Evolutionary conservation across 2,797 vertebrate genomes (phyloP).

Genomic region (Pseudomugil gertrudae): DNA sequence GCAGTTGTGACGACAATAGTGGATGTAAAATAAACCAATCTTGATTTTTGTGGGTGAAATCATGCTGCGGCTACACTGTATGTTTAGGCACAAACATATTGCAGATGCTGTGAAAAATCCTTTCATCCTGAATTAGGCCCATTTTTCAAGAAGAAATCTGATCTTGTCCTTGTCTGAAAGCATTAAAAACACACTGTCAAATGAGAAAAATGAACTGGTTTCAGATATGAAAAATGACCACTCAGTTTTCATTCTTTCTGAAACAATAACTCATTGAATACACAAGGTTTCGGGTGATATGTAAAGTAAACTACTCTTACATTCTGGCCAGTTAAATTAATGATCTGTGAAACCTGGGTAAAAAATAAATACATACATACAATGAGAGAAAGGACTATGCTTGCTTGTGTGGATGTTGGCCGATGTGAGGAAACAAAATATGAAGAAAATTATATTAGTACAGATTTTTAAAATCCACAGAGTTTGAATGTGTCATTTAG

Average conservation of each 20-base stretch:
- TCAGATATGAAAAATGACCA: constrained; percentile 26
- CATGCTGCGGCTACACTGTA: constrained; percentile 19
- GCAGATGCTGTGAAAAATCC: constrained; percentile 36
- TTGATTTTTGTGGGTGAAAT: constrained; percentile 39
- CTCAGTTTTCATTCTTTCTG: constrained; percentile 40
- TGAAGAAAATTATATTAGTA: constrained; percentile 6
- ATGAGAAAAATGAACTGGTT: constrained; percentile 59
- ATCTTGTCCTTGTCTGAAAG: constrained; percentile 55
- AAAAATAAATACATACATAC: constrained; percentile 42
- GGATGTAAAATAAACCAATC: constrained; percentile 48
- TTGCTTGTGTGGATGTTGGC: constrained; percentile 55
- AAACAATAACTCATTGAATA: constrained; percentile 62
- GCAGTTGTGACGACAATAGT: constrained; percentile 48
- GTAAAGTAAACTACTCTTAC: constrained; percentile 55
- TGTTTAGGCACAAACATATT: constrained; percentile 58
- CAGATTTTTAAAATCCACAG: constrained; percentile 30
- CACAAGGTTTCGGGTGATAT: constrained; percentile 61
- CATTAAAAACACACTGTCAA: constrained; percentile 57
- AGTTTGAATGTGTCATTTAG: constrained; percentile 35
- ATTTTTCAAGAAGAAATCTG: constrained; percentile 44
- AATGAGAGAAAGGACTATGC: neutral
- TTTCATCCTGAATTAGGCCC: constrained; percentile 39
- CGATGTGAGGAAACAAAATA: constrained; percentile 31
- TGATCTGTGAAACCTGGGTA: constrained; percentile 53
- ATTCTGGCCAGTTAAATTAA: constrained; percentile 61